phyloP scores from a whole-genome alignment of 2,888 invertebrate species.

The Acrobasis consociella region DNA sequence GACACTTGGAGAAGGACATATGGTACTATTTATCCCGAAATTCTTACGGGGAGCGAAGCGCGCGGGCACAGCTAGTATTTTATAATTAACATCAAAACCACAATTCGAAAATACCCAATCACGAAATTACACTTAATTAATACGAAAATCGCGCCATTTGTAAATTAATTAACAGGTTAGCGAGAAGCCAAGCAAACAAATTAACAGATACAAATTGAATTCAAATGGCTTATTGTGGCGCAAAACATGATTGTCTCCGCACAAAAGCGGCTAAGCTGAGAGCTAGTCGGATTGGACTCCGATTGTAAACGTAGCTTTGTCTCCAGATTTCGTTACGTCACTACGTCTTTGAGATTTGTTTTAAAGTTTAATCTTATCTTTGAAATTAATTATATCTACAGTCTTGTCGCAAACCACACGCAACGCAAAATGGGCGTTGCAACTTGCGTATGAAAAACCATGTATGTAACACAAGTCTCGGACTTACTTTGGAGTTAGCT shows the following conservation, averaged over 20 bases:
- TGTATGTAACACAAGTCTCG: no score
- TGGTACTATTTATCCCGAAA: no score
- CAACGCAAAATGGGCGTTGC: no score
- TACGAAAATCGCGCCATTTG: neutral
- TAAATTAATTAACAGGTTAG: slow-evolving; percentile 4
- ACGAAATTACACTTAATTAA: neutral
- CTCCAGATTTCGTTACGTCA: neutral
- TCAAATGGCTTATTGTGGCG: slow-evolving; percentile 4
- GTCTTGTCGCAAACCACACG: no score
- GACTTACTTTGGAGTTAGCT: no score
- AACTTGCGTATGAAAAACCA: no score
- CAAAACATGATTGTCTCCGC: slow-evolving; percentile 14
- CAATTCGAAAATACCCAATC: neutral
- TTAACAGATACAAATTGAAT: slow-evolving; percentile 17
- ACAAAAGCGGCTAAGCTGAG: slow-evolving; percentile 12
- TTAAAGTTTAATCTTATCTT: no score
- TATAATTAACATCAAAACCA: neutral
- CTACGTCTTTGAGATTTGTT: neutral
- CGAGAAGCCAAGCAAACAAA: slow-evolving; percentile 13
- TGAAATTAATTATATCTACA: no score
- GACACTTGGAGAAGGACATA: no score
- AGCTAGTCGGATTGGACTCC: neutral
- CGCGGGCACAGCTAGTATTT: no score
- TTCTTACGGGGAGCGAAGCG: no score
- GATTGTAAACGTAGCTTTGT: neutral